phyloP scores from a whole-genome alignment of 2,113 vertebrate species.

The Rousettus leschenaultii region DNA sequence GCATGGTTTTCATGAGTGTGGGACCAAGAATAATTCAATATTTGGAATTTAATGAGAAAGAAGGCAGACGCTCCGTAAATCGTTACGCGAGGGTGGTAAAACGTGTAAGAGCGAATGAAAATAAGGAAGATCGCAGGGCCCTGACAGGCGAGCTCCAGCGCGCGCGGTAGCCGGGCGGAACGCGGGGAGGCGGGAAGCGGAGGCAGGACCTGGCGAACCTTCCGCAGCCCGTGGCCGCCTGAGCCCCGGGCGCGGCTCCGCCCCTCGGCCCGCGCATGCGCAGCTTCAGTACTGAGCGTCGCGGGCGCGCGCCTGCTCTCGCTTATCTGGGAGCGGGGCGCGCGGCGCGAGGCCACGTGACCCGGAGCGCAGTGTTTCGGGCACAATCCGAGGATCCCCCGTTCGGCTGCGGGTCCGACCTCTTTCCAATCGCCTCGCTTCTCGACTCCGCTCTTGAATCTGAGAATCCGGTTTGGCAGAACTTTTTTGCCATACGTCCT shows the following conservation, averaged over 20 bases:
- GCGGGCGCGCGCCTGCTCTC: rapidly evolving
- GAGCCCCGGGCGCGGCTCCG: rapidly evolving
- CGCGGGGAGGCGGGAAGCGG: rapidly evolving
- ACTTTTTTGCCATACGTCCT: background rate
- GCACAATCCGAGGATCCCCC: background rate
- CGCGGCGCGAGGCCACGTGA: background rate
- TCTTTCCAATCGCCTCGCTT: background rate
- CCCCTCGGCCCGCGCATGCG: background rate
- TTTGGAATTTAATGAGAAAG: background rate
- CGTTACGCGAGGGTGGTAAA: background rate
- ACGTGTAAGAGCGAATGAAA: background rate
- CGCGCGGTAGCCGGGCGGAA: rapidly evolving
- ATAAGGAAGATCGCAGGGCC: background rate
- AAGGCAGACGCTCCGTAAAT: background rate
- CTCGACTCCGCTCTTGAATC: rapidly evolving
- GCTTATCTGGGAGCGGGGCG: rapidly evolving
- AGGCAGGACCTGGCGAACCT: rapidly evolving
- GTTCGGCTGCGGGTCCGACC: rapidly evolving
- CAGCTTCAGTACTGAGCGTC: background rate
- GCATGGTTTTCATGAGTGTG: background rate
- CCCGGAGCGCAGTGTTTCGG: conserved; percentile 61
- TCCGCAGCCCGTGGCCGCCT: rapidly evolving
- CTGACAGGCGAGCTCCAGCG: rapidly evolving
- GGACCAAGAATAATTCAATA: background rate
- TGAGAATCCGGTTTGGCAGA: background rate